Conservation (phyloP, 2,888 invertebrate genomes). For the Nomada goodeniana region DNA sequence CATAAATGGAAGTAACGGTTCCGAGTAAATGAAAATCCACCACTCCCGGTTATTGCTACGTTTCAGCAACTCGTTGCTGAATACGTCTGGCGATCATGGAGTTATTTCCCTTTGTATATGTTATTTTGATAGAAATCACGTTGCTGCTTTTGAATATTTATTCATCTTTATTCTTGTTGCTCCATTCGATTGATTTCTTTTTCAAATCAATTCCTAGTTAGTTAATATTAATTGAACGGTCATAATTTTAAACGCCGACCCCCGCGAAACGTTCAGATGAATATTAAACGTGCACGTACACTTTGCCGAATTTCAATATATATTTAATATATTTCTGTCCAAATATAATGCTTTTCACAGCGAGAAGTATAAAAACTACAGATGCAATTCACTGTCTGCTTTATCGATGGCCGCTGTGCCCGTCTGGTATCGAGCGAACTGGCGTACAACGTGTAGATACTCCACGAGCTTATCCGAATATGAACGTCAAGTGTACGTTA, state of each 20-base stretch:
- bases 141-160: neutral
- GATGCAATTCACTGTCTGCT: neutral
- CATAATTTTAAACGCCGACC: too few relatives aligned
- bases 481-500: constrained; percentile 43
- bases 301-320: too few relatives aligned
- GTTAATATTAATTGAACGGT: neutral
- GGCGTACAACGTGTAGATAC: neutral
- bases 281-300: too few relatives aligned
- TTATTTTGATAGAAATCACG: constrained; percentile 21
- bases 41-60: constrained; percentile 62
- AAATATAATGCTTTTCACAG: too few relatives aligned
- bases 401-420: constrained; percentile 40
- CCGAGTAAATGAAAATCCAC: constrained; percentile 59
- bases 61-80: constrained; percentile 50
- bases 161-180: too few relatives aligned
- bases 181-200: neutral
- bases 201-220: neutral
- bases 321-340: too few relatives aligned
- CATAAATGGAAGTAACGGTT: constrained; percentile 43
- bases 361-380: too few relatives aligned
- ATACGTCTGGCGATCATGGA: constrained; percentile 46
- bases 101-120: constrained; percentile 44
- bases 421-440: constrained; percentile 27
- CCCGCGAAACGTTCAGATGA: too few relatives aligned
- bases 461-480: constrained; percentile 19